Base-by-base conservation (phyloP, 1,140 invertebrate species). In the Teleopsis dalmanni region DNA sequence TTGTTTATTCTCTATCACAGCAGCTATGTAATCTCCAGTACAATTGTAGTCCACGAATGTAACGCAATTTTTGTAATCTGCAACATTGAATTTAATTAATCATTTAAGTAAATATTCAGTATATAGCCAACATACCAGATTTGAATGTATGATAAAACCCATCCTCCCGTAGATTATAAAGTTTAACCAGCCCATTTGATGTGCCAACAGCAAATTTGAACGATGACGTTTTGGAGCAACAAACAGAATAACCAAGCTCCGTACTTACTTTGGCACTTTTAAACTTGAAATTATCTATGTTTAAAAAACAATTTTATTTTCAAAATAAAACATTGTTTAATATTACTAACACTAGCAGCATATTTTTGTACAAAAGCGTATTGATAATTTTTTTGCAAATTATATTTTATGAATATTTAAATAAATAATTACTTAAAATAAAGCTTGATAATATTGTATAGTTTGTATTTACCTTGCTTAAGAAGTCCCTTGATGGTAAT, bases 141-240 rank as follows among this genome's bases (percentile, higher is more conserved):
- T 58, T 56, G 37, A 64, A 69, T 0, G 59, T 53, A 18, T 64
- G 59, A 19, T 65, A 45, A 37, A 63, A 41, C 35, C 69, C 59
- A 0, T 57, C 51, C 2, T 57, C 58, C 13, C 58, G 53, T 19
- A 58, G 62, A 36, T 70, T 60, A 18, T 63, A 66, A 3, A 62
- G 23, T 27, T 58, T 62, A 3, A 70, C 59, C 16, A 35, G 54
- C 5, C 65, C 66, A 40, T 59, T 66, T 3, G 56, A 52, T 22
- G 65, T 54, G 6, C 65, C 65, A 16, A 69, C 53, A 2, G 63
- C 66, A 36, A 69, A 63, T 35, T 70, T 57, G n/a, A 63, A 57
- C 3, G 45, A 13, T 2, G 52, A 47, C 27, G 56, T 52, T 34
- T 69, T 70, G 18, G 62, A 58, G 35, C 60, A 65, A 36, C 56